Percentiles rank a stretch among this genome's conserved stretches.
These are phyloP conservation scores for Ashinkailepas kermadecensis DNA, from an alignment of 2,888 invertebrate species.

Conservation along the genomic window DNA sequence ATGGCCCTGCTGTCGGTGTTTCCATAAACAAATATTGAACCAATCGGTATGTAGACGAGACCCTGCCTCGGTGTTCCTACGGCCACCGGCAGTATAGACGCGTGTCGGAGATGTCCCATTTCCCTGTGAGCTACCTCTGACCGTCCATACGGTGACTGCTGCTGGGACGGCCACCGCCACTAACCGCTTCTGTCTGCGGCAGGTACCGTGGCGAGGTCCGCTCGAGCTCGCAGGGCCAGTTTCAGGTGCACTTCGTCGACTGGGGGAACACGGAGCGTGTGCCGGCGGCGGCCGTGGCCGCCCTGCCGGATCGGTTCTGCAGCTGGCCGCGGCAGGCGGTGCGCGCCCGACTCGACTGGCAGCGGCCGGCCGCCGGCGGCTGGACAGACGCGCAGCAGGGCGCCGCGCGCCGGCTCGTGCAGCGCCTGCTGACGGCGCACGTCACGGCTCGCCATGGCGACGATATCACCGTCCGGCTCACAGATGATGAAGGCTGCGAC, in stretches of 20 bases:
- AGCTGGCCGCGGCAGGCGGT: constrained; percentile 6
- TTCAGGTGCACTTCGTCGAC: background rate
- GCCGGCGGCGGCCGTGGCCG: background rate
- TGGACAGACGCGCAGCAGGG: background rate
- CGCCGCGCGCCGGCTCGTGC: background rate
- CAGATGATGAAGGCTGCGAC: background rate
- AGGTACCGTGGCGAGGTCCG: background rate
- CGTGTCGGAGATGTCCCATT: no score
- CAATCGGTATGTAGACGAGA: no score
- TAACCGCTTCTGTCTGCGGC: background rate
- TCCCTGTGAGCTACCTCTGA: no score
- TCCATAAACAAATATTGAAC: no score
- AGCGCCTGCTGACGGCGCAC: background rate
- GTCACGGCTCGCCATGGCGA: background rate
- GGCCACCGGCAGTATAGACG: no score
- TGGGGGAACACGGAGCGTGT: background rate
- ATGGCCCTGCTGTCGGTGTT: no score
- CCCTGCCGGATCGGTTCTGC: background rate
- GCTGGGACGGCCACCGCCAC: no score
- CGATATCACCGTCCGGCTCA: background rate
- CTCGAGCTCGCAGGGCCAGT: background rate
- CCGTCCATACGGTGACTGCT: no score
- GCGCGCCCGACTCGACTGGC: background rate
- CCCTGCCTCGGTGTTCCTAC: no score
- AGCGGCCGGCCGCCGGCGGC: background rate